Evolutionary conservation across 2,113 vertebrate genomes (phyloP).

Genomic region (Turnix velox): DNA sequence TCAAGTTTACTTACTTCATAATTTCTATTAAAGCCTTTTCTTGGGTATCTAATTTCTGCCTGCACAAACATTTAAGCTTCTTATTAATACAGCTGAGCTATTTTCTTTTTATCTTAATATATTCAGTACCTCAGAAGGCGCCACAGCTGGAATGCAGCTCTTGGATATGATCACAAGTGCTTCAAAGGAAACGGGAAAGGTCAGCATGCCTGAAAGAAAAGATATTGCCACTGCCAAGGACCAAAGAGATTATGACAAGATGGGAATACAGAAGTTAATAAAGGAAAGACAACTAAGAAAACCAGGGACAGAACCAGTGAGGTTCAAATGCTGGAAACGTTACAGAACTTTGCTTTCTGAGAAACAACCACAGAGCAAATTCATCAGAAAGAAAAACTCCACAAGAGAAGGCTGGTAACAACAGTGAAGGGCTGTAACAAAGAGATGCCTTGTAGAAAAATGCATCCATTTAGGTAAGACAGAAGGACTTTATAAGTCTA

Average conservation of each 20-base stretch:
- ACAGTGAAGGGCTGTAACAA: background rate
- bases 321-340: background rate
- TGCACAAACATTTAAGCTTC: constrained; percentile 55
- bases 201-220: constrained; percentile 36
- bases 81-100: constrained; percentile 32
- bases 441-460: background rate
- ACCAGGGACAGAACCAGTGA: background rate
- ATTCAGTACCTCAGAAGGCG: constrained; percentile 51
- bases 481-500: background rate
- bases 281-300: background rate
- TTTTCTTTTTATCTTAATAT: constrained; percentile 57
- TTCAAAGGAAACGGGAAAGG: constrained; percentile 38
- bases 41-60: constrained; percentile 31
- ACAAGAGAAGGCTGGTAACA: background rate
- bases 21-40: background rate
- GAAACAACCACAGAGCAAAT: background rate
- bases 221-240: constrained; percentile 43
- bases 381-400: background rate
- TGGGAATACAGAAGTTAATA: constrained; percentile 8
- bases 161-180: constrained; percentile 31
- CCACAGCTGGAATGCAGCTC: constrained; percentile 62
- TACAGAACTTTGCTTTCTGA: background rate
- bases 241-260: constrained; percentile 46
- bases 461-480: background rate
- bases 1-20: background rate